Percentiles rank a stretch among this genome's conserved stretches.
Conservation (phyloP, 1,140 invertebrate genomes). For the Mesaphorura yosii region DNA sequence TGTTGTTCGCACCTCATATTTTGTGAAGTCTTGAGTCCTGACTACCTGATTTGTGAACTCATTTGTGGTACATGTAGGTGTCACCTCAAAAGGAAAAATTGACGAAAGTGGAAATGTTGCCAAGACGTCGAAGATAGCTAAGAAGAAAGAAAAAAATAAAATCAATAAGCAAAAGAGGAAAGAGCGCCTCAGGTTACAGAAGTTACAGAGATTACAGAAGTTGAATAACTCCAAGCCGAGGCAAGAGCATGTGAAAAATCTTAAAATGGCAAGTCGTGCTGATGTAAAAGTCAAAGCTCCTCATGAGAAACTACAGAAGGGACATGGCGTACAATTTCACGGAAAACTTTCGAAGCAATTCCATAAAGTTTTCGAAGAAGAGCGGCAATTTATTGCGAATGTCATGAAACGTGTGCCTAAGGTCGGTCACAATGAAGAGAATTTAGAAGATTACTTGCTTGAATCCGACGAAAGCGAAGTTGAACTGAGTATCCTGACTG, state of each 20-base stretch:
- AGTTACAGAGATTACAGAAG: too few species aligned
- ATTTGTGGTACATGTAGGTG: too few species aligned
- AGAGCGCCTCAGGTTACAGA: too few species aligned
- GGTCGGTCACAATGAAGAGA: constrained; percentile 7
- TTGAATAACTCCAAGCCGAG: background rate
- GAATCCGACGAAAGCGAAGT: too few species aligned
- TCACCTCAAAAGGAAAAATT: too few species aligned
- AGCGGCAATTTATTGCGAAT: constrained; percentile 12
- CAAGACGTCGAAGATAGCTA: background rate
- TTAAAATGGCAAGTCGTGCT: background rate
- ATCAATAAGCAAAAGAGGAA: too few species aligned
- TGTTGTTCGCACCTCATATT: too few species aligned
- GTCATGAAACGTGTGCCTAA: constrained; percentile 10
- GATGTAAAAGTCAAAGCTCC: background rate
- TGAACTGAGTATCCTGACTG: too few species aligned
- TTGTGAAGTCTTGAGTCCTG: too few species aligned
- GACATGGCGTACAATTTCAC: too few species aligned
- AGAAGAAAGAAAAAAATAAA: background rate
- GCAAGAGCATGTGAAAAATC: background rate
- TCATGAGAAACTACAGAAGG: too few species aligned
- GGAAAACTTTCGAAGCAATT: background rate
- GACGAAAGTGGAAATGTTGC: background rate
- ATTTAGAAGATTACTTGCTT: constrained; percentile 18
- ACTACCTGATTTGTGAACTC: too few species aligned
- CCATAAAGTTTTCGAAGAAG: constrained; percentile 1